phyloP scores from a whole-genome alignment of 2,113 vertebrate species.

The Hemicordylus capensis region DNA sequence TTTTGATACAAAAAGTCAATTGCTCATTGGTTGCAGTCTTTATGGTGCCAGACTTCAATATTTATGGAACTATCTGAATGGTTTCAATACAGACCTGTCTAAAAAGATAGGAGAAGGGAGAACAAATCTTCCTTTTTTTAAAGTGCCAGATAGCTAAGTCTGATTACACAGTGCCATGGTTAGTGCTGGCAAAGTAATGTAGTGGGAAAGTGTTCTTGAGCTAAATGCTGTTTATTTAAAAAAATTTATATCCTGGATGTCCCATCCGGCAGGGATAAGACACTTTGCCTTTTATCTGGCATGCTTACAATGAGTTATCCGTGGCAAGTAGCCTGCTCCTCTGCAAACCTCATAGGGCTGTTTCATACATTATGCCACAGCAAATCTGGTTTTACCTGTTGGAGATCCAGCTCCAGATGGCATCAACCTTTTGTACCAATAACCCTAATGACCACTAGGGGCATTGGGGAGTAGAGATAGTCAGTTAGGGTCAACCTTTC shows the following conservation, averaged over 20 bases:
- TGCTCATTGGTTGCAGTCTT: neutral
- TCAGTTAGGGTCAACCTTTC: too few relatives aligned
- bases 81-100: neutral
- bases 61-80: neutral
- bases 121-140: neutral
- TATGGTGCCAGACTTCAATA: neutral
- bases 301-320: neutral
- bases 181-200: neutral
- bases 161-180: neutral
- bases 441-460: too few relatives aligned
- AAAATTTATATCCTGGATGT: too few relatives aligned
- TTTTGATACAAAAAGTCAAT: neutral
- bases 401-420: too few relatives aligned
- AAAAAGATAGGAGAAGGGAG: neutral
- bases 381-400: too few relatives aligned
- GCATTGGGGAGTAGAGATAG: too few relatives aligned
- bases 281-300: neutral
- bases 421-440: too few relatives aligned
- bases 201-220: neutral
- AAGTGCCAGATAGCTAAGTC: neutral
- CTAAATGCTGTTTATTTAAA: too few relatives aligned
- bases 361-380: neutral
- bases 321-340: too few relatives aligned
- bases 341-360: neutral
- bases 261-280: neutral